phyloP scores from a whole-genome alignment of 2,797 vertebrate genomes.

The Xiphorhynchus erythropygius region DNA sequence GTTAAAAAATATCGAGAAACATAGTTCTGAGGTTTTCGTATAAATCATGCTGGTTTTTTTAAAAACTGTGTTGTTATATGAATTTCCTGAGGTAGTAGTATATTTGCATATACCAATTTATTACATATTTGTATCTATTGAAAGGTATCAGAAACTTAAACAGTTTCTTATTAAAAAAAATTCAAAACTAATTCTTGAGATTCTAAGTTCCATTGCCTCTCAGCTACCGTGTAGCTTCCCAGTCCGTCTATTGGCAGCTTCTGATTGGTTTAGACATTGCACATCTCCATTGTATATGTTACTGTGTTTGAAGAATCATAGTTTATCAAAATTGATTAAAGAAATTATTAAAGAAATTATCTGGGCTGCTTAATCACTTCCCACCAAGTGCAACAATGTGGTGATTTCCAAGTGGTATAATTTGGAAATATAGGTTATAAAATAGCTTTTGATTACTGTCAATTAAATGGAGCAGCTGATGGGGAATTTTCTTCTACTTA shows the following conservation, averaged over 20 bases:
- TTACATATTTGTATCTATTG: neutral
- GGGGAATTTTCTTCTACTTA: conserved; percentile 44
- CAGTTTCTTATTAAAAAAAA: neutral
- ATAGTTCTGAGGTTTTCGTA: neutral
- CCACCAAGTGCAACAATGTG: neutral
- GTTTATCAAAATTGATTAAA: conserved; percentile 34
- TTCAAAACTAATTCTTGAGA: neutral
- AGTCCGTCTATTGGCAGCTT: neutral
- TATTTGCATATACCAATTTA: neutral
- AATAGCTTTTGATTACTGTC: conserved; percentile 12
- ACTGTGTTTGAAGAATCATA: conserved; percentile 13
- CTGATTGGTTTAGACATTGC: conserved; percentile 6
- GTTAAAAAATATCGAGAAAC: neutral
- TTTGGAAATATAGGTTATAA: conserved; percentile 33
- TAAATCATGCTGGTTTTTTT: rapidly evolving
- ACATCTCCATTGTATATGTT: neutral
- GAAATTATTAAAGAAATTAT: conserved; percentile 24
- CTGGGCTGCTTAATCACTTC: conserved; percentile 52
- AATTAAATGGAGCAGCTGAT: neutral
- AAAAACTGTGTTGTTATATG: neutral
- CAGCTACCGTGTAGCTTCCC: neutral
- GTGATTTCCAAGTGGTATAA: conserved; percentile 2
- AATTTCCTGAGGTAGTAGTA: neutral
- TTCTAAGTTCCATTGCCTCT: neutral
- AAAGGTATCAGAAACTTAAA: neutral